These are phyloP conservation scores for Engystomops pustulosus DNA, from an alignment of 2,113 vertebrate species.

Conservation along the genomic window DNA sequence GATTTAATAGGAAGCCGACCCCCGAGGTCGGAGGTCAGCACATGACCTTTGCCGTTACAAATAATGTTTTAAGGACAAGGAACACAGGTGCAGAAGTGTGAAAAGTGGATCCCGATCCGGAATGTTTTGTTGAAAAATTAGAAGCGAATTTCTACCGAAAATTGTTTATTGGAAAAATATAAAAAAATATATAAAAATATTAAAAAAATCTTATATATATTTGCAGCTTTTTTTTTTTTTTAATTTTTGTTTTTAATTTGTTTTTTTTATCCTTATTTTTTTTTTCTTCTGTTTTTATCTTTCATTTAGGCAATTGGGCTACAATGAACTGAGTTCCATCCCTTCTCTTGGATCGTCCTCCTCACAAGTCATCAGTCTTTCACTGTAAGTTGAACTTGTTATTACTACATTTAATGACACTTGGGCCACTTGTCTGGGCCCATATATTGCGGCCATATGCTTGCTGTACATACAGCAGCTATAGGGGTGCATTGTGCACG, in stretches of 20 bases:
- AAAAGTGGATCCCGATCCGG: background rate
- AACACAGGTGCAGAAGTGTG: slow-evolving; percentile 6
- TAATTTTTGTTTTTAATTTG: no score
- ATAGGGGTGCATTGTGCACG: no score
- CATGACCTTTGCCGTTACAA: background rate
- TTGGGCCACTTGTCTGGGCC: no score
- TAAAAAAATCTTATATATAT: no score
- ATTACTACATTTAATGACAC: no score
- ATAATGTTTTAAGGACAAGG: background rate
- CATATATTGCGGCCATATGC: no score
- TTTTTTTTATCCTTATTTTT: no score
- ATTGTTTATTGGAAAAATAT: no score
- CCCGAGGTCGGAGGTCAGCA: background rate
- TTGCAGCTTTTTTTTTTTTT: no score
- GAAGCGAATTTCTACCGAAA: no score
- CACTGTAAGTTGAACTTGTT: slow-evolving; percentile 83
- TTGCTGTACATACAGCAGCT: no score
- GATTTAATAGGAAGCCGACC: slow-evolving; percentile 16
- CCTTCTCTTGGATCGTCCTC: slow-evolving; percentile 83
- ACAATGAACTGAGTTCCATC: slow-evolving; percentile 88
- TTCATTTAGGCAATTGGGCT: slow-evolving; percentile 84
- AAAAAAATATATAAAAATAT: no score
- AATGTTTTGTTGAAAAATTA: background rate
- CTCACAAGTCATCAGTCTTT: slow-evolving; percentile 75
- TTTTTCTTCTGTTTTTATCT: slow-evolving; percentile 57